Evolutionary conservation across 2,888 invertebrate genomes (phyloP).

Genomic region (Melipona bicolor): DNA sequence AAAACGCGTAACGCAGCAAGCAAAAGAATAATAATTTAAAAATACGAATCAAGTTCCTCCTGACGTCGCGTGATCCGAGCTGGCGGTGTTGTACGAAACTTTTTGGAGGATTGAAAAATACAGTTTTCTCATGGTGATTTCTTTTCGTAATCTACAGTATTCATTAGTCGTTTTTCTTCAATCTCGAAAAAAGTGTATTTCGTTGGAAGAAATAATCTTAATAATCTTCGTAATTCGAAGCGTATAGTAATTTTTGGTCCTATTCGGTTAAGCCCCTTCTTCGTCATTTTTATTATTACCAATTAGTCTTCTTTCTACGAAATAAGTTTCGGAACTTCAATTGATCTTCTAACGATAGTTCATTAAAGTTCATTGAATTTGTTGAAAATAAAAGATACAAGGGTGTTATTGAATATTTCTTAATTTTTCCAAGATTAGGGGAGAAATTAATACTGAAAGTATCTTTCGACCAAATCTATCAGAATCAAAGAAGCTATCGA

Average conservation of each 20-base stretch:
- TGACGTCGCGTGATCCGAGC: conserved; percentile 32
- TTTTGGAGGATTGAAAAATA: conserved; percentile 21
- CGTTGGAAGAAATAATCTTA: not conserved
- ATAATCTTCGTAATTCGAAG: not conserved
- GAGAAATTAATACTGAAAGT: not conserved
- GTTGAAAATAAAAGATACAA: not conserved
- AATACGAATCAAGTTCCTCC: conserved; percentile 55
- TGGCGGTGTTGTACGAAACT: conserved; percentile 18
- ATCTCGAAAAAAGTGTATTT: not conserved
- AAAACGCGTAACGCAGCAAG: not conserved
- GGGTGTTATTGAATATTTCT: not conserved
- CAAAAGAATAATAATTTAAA: not conserved
- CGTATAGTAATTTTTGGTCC: not conserved
- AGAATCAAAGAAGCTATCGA: not conserved
- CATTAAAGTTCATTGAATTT: not conserved
- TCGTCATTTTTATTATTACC: not conserved
- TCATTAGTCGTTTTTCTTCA: not conserved
- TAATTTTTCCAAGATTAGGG: not conserved
- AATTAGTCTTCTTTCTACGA: not conserved
- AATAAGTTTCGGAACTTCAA: not conserved
- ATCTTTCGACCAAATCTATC: not conserved
- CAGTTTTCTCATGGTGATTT: not conserved
- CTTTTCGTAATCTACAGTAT: not conserved
- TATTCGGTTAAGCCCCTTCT: not conserved
- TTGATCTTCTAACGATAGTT: not conserved